These are phyloP conservation scores for Netelia fuscicornis DNA, from an alignment of 2,888 invertebrate genomes.

Conservation along the genomic window DNA sequence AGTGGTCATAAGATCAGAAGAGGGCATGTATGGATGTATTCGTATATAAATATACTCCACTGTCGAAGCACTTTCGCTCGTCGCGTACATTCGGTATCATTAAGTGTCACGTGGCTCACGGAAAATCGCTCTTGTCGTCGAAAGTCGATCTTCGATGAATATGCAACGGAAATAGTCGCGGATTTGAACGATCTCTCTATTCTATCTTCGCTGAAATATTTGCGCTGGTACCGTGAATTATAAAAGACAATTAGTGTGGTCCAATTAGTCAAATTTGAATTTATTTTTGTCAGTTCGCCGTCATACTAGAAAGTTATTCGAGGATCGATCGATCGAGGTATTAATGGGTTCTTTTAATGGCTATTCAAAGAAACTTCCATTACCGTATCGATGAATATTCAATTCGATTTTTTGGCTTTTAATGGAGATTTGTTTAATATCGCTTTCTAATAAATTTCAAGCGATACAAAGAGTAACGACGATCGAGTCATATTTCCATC, in stretches of 20 bases:
- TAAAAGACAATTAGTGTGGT: conserved; percentile 1
- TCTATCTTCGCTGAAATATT: not conserved
- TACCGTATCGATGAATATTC: not conserved
- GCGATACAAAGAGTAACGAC: too few species aligned
- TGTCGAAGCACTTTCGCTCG: conserved; percentile 64
- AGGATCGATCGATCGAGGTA: not conserved
- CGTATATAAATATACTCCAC: conserved; percentile 1
- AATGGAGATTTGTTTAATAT: too few species aligned
- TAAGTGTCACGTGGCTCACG: conserved; percentile 59
- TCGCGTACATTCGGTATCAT: conserved; percentile 52
- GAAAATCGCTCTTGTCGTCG: conserved; percentile 45
- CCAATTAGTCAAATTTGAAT: not conserved
- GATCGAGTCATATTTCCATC: too few species aligned
- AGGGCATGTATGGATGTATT: not conserved
- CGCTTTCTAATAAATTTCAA: too few species aligned
- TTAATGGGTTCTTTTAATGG: not conserved
- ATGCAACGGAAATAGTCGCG: conserved; percentile 40
- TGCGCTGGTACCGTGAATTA: not conserved
- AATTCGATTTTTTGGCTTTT: not conserved
- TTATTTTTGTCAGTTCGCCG: not conserved
- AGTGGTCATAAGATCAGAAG: conserved; percentile 46
- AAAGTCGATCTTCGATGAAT: conserved; percentile 53
- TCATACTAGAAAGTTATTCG: not conserved
- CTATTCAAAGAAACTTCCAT: not conserved
- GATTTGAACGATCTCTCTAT: conserved; percentile 22